These are phyloP conservation scores for Oncorhynchus clarkii DNA, from an alignment of 2,113 vertebrate genomes.

Conservation along the genomic window DNA sequence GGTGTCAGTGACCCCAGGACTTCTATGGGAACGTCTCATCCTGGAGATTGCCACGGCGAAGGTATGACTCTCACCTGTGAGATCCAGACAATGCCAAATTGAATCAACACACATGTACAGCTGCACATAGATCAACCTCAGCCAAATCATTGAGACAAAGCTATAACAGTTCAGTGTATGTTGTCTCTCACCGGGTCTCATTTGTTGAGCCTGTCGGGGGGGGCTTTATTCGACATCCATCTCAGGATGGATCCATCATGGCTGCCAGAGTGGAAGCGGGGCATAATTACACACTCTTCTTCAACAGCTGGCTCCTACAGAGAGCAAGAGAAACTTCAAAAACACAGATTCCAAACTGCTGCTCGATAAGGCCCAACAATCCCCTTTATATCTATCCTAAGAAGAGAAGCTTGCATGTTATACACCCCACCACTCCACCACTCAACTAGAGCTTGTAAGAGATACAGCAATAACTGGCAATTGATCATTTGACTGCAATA, in stretches of 20 bases:
- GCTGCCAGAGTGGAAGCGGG: conserved; percentile 14
- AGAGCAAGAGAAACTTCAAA: neutral
- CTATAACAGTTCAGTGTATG: neutral
- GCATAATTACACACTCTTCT: conserved; percentile 42
- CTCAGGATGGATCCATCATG: conserved; percentile 35
- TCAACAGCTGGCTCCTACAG: conserved; percentile 13
- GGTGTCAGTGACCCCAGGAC: too few species aligned
- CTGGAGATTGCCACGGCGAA: too few species aligned
- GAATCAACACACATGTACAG: too few species aligned
- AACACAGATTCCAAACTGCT: conserved; percentile 39
- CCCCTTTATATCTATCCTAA: conserved; percentile 36
- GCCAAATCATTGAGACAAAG: neutral
- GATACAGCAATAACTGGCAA: too few species aligned
- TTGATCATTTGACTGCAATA: too few species aligned
- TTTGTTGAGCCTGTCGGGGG: conserved; percentile 19
- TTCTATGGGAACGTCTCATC: too few species aligned
- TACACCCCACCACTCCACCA: neutral
- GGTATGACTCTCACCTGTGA: too few species aligned
- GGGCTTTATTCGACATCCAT: conserved; percentile 48
- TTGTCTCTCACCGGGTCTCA: conserved; percentile 16
- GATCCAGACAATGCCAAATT: too few species aligned
- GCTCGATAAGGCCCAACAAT: conserved; percentile 22
- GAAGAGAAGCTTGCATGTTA: conserved; percentile 18
- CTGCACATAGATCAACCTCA: too few species aligned
- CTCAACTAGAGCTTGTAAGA: neutral